Evolutionary conservation across 2,113 vertebrate genomes (phyloP).

Genomic region (Azemiops feae): DNA sequence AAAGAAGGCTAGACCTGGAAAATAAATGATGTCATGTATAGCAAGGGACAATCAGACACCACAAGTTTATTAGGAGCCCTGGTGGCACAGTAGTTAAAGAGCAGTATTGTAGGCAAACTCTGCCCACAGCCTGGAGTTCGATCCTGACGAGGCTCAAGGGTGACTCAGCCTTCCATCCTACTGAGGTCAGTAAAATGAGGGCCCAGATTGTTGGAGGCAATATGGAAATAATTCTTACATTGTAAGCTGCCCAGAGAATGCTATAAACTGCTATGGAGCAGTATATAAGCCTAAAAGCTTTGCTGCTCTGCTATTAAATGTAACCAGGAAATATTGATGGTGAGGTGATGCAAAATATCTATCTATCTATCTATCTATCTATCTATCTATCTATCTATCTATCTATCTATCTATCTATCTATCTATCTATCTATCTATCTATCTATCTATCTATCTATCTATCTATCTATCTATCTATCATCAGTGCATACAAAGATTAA

Average conservation of each 20-base stretch:
- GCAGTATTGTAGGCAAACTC: background rate
- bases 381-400: background rate
- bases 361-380: no score
- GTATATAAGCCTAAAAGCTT: background rate
- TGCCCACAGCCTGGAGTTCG: background rate
- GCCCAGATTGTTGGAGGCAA: background rate
- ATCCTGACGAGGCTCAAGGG: background rate
- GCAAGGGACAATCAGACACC: background rate
- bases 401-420: background rate
- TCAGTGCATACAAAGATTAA: background rate
- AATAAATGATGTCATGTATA: background rate
- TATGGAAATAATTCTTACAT: background rate
- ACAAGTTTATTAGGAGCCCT: background rate
- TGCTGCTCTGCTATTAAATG: background rate
- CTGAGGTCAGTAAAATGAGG: background rate
- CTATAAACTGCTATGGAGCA: background rate
- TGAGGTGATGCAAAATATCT: background rate
- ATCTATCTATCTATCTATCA: background rate
- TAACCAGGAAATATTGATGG: constrained; percentile 6
- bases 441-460: no score
- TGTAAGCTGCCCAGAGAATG: background rate
- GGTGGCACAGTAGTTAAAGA: background rate
- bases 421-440: background rate
- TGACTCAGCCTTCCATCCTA: background rate
- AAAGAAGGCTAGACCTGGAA: background rate